A percentile compares a stretch with the other conserved stretches of the same genome.
These are phyloP conservation scores for Drosophila fungiperda DNA, from an alignment of 2,888 invertebrate species.

Conservation along the genomic window DNA sequence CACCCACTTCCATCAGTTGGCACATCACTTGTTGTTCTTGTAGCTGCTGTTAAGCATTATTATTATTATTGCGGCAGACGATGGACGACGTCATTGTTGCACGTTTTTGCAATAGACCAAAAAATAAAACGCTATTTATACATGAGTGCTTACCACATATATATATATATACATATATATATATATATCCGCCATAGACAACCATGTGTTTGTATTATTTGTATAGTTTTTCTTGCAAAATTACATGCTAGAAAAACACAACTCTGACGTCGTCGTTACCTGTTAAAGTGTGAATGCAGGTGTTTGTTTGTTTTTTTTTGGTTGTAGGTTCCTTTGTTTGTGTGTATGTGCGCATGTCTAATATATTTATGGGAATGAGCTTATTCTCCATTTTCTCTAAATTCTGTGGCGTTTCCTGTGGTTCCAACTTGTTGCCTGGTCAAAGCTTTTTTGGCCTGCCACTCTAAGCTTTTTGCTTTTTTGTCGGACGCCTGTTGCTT, in stretches of 20 bases:
- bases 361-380: conserved; percentile 2
- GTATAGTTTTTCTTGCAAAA: conserved; percentile 44
- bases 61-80: conserved; percentile 48
- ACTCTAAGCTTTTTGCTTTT: conserved; percentile 54
- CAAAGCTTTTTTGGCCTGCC: conserved; percentile 29
- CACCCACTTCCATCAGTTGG: conserved; percentile 68
- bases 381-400: conserved; percentile 1
- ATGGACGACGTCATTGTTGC: conserved; percentile 68
- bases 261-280: conserved; percentile 38
- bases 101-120: conserved; percentile 75
- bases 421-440: conserved; percentile 73
- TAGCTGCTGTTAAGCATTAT: conserved; percentile 32
- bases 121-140: conserved; percentile 41
- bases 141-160: conserved; percentile 4
- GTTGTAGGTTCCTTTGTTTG: background rate
- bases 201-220: conserved; percentile 36
- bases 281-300: conserved; percentile 40
- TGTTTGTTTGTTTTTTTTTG: conserved; percentile 10
- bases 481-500: conserved; percentile 58
- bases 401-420: conserved; percentile 39
- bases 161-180: background rate
- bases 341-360: conserved; percentile 13
- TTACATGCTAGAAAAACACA: conserved; percentile 47
- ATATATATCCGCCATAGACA: conserved; percentile 8
- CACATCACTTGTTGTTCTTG: conserved; percentile 56